phyloP scores from a whole-genome alignment of 2,113 vertebrate genomes.

The Ranitomeya variabilis region DNA sequence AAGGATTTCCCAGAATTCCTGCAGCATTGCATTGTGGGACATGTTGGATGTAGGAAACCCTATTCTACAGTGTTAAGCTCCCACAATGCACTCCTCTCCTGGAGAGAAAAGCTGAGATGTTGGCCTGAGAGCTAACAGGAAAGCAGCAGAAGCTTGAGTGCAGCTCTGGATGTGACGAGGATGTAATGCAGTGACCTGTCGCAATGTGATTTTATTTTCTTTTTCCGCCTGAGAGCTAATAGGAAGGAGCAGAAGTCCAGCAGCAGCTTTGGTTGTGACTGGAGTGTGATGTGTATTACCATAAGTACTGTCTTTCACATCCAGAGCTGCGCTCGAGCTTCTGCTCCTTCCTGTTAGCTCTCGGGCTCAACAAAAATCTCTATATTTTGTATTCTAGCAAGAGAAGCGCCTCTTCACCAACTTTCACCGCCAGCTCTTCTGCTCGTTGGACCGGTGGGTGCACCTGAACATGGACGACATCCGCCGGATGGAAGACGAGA shows the following conservation, averaged over 20 bases:
- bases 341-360: too few species aligned
- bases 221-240: not conserved
- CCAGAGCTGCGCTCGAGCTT: too few species aligned
- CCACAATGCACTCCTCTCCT: not conserved
- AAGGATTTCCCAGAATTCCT: not conserved
- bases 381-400: slow-evolving; percentile 63
- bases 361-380: not conserved
- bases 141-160: not conserved
- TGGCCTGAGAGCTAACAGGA: not conserved
- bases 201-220: not conserved
- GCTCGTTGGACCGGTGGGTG: slow-evolving; percentile 75
- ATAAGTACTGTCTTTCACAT: too few species aligned
- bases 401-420: slow-evolving; percentile 74
- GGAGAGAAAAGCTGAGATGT: too few species aligned
- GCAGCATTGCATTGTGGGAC: not conserved
- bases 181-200: not conserved
- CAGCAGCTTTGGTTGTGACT: too few species aligned
- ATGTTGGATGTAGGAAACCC: not conserved
- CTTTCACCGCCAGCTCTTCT: slow-evolving; percentile 75
- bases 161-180: not conserved
- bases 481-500: slow-evolving; percentile 72
- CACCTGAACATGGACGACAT: slow-evolving; percentile 74
- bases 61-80: not conserved
- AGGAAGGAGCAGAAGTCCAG: too few species aligned
- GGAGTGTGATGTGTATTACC: too few species aligned